Evolutionary conservation across 1,140 invertebrate species (phyloP).

Genomic region (Adelges cooleyi): DNA sequence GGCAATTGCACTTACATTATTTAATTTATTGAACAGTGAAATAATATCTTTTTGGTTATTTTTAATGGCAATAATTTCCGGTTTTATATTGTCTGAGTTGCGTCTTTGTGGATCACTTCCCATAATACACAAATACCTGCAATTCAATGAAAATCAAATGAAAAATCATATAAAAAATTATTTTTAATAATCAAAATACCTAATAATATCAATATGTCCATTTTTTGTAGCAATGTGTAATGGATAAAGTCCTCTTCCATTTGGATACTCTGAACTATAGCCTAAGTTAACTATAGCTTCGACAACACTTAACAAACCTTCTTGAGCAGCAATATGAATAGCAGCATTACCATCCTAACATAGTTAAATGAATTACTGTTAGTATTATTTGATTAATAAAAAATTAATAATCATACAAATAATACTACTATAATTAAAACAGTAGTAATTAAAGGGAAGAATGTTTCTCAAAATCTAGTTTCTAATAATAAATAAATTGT

Average conservation of each 20-base stretch:
- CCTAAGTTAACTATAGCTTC: constrained; percentile 15
- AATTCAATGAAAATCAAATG: not conserved
- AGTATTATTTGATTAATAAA: too few species aligned
- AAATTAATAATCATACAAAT: too few species aligned
- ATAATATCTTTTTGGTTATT: constrained; percentile 64
- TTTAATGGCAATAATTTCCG: constrained; percentile 70
- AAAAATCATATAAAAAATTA: too few species aligned
- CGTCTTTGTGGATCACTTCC: constrained; percentile 56
- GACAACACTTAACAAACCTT: constrained; percentile 6
- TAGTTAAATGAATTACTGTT: too few species aligned
- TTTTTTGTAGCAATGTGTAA: constrained; percentile 14
- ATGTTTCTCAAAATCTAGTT: too few species aligned
- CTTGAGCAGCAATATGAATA: constrained; percentile 16
- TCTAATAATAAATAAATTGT: too few species aligned
- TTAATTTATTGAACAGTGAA: constrained; percentile 56
- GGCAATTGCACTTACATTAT: constrained; percentile 44
- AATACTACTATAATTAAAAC: too few species aligned
- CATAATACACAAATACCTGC: constrained; percentile 59
- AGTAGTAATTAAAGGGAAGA: too few species aligned
- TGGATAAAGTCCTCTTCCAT: constrained; percentile 12
- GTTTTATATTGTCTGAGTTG: constrained; percentile 61
- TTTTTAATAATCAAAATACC: constrained; percentile 29
- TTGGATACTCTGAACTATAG: not conserved
- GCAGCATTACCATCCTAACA: constrained; percentile 15
- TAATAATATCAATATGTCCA: constrained; percentile 22